Evolutionary conservation across 2,888 invertebrate species (phyloP), one percentile per base, ranked within the genome.

Genomic region (Papilio demoleus): DNA sequence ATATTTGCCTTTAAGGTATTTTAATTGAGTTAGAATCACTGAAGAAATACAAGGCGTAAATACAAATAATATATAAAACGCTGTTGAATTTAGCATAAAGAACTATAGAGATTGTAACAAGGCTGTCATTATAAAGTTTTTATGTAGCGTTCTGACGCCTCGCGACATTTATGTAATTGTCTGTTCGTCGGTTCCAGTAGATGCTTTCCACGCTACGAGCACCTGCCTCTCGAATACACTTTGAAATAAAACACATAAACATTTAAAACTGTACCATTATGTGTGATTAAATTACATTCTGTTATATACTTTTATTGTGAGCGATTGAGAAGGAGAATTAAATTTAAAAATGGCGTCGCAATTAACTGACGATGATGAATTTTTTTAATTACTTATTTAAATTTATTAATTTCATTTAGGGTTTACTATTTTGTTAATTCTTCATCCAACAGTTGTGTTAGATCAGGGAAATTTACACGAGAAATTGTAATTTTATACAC

Each of bases 101-200:
- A 67, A 70, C 67, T 66, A 71, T 64, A 70, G 66, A 65, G 64
- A 64, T 72, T 73, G 45, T 74, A 72, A 73, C 69, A 63, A 71
- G 63, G 38, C 38, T 70, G 68, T 38, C 40, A 68, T 75, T 75
- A 75, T 76, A 77, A 67, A 72, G 73, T 75, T 79, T 78, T 77
- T 73, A 77, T 72, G 69, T 67, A 78, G 77, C 78, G 71, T 74
- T 70, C 72, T 79, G 83, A 85, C 86, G 83, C 84, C 81, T 83
- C 74, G 75, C 83, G 85, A 87, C 86, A 84, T 86, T 86, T 84
- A 84, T 75, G 73, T 88, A 88, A 88, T 88, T 86, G 78, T 72
- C 38, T 77, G 77, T 74, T 77, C 70, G 73, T 75, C 27, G 68
- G 45, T 63, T 42, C 42, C 61, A 61, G 70, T 71, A 66, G 71